Conservation (phyloP, 2,888 invertebrate genomes). For the Drosophila kuntzei region DNA sequence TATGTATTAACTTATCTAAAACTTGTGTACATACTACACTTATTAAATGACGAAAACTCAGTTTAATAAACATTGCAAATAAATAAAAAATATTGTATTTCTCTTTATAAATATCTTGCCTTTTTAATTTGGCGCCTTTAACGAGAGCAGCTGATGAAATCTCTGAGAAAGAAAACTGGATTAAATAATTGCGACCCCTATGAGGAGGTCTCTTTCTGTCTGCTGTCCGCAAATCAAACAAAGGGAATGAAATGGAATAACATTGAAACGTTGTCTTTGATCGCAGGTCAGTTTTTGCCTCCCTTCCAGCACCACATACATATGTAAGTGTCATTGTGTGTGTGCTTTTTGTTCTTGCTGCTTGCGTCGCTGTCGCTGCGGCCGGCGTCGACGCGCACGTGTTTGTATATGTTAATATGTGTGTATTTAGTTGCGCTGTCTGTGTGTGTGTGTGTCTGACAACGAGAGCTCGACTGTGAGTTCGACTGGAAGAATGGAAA, state of each 20-base stretch:
- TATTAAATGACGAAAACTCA: neutral
- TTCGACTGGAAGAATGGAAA: constrained; percentile 23
- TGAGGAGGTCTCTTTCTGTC: constrained; percentile 5
- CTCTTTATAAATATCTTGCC: neutral
- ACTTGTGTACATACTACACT: neutral
- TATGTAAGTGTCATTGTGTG: constrained; percentile 20
- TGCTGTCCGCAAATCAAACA: constrained; percentile 22
- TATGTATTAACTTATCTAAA: constrained; percentile 5
- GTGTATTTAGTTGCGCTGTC: constrained; percentile 10
- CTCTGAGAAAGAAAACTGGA: constrained; percentile 49
- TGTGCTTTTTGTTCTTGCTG: constrained; percentile 31
- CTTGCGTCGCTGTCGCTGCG: constrained; percentile 12
- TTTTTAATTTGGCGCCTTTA: neutral
- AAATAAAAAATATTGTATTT: constrained; percentile 29
- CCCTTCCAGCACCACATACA: constrained; percentile 33
- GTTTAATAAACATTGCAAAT: constrained; percentile 30
- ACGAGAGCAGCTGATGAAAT: constrained; percentile 34
- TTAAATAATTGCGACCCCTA: constrained; percentile 43
- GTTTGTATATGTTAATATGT: constrained; percentile 22
- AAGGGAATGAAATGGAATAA: constrained; percentile 24
- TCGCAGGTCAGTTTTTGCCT: constrained; percentile 75
- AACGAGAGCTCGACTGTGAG: constrained; percentile 47
- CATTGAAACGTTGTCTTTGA: constrained; percentile 48
- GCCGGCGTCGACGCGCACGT: constrained; percentile 51
- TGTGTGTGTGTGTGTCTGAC: constrained; percentile 32